phyloP scores from a whole-genome alignment of 2,113 vertebrate genomes.

The Maccullochella peelii region DNA sequence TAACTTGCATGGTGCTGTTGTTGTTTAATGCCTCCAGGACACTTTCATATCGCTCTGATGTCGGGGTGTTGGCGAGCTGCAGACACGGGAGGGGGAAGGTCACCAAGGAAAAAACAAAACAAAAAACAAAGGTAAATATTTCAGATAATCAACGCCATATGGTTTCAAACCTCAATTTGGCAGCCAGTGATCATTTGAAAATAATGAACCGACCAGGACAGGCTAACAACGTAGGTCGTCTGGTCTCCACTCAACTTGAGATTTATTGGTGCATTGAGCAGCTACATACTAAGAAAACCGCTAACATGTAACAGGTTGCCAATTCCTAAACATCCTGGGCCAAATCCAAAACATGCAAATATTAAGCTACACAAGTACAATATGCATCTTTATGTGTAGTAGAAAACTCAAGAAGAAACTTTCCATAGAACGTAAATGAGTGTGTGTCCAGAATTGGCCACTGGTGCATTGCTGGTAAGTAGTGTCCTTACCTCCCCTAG shows the following conservation, averaged over 20 bases:
- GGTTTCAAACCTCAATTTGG: slow-evolving; percentile 12
- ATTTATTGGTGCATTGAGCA: background rate
- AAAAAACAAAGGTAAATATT: background rate
- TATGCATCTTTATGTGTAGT: background rate
- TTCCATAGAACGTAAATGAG: too few relatives aligned
- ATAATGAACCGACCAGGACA: background rate
- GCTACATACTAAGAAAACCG: background rate
- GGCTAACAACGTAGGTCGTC: slow-evolving; percentile 4
- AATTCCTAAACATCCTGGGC: background rate
- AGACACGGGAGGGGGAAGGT: slow-evolving; percentile 14
- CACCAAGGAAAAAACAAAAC: background rate
- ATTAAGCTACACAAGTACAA: background rate
- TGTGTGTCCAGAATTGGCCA: background rate
- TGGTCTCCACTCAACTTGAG: background rate
- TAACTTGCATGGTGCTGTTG: slow-evolving; percentile 94
- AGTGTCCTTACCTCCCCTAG: slow-evolving; percentile 89
- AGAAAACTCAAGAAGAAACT: background rate
- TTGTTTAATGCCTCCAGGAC: slow-evolving; percentile 95
- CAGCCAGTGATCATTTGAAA: background rate
- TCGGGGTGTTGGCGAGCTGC: slow-evolving; percentile 92
- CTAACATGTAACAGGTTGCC: background rate
- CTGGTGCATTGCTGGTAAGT: background rate
- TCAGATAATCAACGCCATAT: slow-evolving; percentile 8
- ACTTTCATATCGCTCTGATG: slow-evolving; percentile 91
- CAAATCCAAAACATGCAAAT: background rate